phyloP scores from a whole-genome alignment of 2,113 vertebrate species.

The Psephotus haematonotus region DNA sequence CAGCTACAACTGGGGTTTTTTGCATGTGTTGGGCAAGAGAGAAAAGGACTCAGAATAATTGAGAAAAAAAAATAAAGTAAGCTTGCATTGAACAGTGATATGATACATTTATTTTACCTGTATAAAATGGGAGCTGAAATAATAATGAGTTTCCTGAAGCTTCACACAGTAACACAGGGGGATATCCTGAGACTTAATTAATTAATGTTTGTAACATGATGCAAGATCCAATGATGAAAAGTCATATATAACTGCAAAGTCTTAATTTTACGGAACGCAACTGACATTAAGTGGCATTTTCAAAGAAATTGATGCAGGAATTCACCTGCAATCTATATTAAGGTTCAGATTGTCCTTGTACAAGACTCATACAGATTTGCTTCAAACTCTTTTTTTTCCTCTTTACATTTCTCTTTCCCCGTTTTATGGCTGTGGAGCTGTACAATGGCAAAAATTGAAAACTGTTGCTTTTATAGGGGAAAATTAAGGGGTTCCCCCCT shows the following conservation, averaged over 20 bases:
- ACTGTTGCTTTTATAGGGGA: neutral
- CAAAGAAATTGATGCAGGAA: slow-evolving; percentile 27
- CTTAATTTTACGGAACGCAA: slow-evolving; percentile 21
- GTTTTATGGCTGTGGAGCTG: neutral
- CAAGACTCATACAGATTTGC: neutral
- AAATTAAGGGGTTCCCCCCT: neutral
- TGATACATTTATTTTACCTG: neutral
- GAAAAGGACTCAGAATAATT: slow-evolving; percentile 13
- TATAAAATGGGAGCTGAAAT: slow-evolving; percentile 17
- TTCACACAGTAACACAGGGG: neutral
- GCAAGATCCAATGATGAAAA: slow-evolving; percentile 13
- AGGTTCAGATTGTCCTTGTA: slow-evolving; percentile 12
- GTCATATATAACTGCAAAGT: neutral
- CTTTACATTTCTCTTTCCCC: neutral
- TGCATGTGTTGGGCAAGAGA: slow-evolving; percentile 12
- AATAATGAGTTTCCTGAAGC: neutral
- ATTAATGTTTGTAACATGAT: slow-evolving; percentile 7
- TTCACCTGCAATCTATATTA: neutral
- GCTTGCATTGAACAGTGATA: slow-evolving; percentile 4
- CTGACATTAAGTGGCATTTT: slow-evolving; percentile 45
- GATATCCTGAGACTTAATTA: slow-evolving; percentile 43
- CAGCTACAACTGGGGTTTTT: slow-evolving; percentile 51
- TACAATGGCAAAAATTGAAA: neutral
- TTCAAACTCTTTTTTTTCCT: neutral
- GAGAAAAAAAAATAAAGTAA: slow-evolving; percentile 42